Percentiles rank a stretch among this genome's conserved stretches.
These are phyloP conservation scores for Anastrepha obliqua DNA, from an alignment of 1,140 invertebrate species.

Conservation along the genomic window DNA sequence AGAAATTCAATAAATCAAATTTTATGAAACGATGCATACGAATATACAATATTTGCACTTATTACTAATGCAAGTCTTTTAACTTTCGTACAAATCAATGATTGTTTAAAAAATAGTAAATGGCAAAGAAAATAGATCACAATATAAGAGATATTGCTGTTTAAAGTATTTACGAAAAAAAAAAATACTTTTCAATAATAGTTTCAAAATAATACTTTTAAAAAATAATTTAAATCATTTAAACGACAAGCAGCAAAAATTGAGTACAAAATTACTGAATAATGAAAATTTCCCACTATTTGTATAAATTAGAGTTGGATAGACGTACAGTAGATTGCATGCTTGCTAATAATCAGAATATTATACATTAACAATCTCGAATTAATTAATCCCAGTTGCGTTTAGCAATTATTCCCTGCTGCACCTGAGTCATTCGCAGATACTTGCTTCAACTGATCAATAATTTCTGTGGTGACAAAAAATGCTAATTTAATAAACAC, in stretches of 20 bases:
- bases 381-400: neutral
- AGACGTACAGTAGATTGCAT: too few species aligned
- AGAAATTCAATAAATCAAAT: too few species aligned
- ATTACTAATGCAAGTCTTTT: neutral
- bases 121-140: neutral
- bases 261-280: too few species aligned
- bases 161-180: neutral
- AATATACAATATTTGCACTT: neutral
- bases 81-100: too few species aligned
- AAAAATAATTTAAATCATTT: too few species aligned
- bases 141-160: neutral
- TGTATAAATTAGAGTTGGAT: too few species aligned
- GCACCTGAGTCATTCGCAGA: neutral
- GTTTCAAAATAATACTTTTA: neutral
- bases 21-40: neutral
- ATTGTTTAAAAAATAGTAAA: neutral
- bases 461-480: slow-evolving; percentile 7
- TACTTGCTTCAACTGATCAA: slow-evolving; percentile 18
- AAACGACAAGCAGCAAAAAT: too few species aligned
- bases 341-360: neutral
- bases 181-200: neutral
- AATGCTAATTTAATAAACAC: neutral
- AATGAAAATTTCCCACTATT: too few species aligned
- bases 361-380: neutral
- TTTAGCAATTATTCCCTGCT: neutral